These are phyloP conservation scores for Pardosa pseudoannulata DNA, from an alignment of 2,888 invertebrate species.

Conservation along the genomic window DNA sequence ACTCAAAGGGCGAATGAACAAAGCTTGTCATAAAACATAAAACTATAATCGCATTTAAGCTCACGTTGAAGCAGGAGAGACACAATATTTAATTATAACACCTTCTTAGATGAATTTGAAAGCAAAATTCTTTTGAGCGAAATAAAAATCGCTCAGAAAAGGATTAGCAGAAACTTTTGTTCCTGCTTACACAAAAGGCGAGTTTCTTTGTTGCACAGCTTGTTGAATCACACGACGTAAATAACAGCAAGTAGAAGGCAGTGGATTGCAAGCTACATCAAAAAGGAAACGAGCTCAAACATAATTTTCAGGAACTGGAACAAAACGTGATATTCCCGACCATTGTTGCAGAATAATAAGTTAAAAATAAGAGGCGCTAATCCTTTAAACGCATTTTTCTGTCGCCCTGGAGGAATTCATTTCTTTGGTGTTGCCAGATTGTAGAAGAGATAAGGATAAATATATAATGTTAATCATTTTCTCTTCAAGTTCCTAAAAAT, in stretches of 20 bases:
- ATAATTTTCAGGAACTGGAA: neutral
- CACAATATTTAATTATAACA: neutral
- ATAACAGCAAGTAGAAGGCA: slow-evolving; percentile 14
- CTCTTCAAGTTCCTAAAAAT: slow-evolving; percentile 14
- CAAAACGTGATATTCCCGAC: neutral
- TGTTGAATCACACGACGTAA: slow-evolving; percentile 43
- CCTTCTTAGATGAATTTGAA: neutral
- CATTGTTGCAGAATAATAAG: slow-evolving; percentile 32
- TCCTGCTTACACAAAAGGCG: neutral
- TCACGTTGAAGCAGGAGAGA: neutral
- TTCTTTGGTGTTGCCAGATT: too few relatives aligned
- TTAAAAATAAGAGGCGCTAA: slow-evolving; percentile 37
- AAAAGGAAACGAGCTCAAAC: neutral
- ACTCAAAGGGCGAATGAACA: neutral
- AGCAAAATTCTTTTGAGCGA: neutral
- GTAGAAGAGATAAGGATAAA: neutral
- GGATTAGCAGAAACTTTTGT: neutral
- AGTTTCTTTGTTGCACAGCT: slow-evolving; percentile 21
- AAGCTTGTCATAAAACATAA: slow-evolving; percentile 2
- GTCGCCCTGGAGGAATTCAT: too few relatives aligned
- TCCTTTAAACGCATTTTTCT: slow-evolving; percentile 52
- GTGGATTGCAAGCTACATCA: neutral
- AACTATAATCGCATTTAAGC: neutral
- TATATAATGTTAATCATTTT: neutral
- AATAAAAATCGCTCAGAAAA: neutral